A percentile compares a stretch with the other conserved stretches of the same genome.
Conservation (phyloP, 2,888 invertebrate species). For the Pristionchus mayeri region DNA sequence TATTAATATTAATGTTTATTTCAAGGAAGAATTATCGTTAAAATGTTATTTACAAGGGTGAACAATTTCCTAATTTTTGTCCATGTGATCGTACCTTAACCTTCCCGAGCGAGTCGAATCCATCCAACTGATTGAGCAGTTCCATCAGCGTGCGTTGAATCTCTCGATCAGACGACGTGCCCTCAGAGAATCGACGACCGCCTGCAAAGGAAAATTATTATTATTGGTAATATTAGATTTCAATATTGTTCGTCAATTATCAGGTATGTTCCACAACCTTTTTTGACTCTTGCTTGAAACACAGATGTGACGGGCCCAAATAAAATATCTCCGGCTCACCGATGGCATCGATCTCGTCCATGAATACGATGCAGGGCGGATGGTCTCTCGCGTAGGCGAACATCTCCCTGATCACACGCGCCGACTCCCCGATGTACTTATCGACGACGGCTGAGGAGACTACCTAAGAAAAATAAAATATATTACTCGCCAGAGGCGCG, state of each 20-base stretch:
- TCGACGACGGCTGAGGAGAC: conserved; percentile 99
- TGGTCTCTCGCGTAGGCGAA: conserved; percentile 99
- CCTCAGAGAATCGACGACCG: conserved; percentile 96
- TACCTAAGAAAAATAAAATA: conserved; percentile 80
- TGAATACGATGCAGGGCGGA: conserved; percentile 99
- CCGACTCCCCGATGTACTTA: conserved; percentile 99
- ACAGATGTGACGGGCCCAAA: background rate
- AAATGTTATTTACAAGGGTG: no score
- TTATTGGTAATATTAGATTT: background rate
- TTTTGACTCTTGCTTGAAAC: background rate
- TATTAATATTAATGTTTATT: no score
- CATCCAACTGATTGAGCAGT: conserved; percentile 98
- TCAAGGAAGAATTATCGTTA: no score
- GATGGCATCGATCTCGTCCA: conserved; percentile 99
- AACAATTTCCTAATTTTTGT: no score
- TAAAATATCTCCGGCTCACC: no score
- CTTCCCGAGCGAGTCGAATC: conserved; percentile 94
- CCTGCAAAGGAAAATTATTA: conserved; percentile 82
- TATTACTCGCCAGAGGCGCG: no score
- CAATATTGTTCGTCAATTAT: no score
- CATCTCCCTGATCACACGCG: conserved; percentile 91
- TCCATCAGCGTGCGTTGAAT: conserved; percentile 99
- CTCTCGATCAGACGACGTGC: conserved; percentile 98
- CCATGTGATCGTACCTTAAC: conserved; percentile 80
- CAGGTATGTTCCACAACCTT: no score